Evolutionary conservation across 2,113 vertebrate genomes (phyloP), one percentile per base, ranked within the genome.

Genomic region (Myotis davidii): DNA sequence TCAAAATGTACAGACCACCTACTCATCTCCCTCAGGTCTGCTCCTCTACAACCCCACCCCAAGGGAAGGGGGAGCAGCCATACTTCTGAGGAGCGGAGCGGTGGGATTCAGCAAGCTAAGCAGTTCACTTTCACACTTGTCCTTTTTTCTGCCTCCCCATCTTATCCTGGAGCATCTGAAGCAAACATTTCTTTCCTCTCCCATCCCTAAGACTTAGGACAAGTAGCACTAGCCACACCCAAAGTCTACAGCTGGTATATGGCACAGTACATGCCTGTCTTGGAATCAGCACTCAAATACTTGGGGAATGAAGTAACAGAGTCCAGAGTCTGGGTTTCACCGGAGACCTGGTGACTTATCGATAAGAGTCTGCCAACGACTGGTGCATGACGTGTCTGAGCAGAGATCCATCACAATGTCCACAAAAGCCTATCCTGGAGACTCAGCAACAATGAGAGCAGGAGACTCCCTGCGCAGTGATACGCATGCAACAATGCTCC

Each of bases 401-500:
- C 37, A 77, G 29, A 82, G 6, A 52, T 23, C 86, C 21, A 34
- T 23, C 50, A 8, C 39, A 32, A 56, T 18, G 37, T 32, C 32
- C 21, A 50, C 59, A 85, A 85, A 34, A 79, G n/a, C 59, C 37
- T 13, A 20, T 39, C 59, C 64, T 39, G 25, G 20, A 54, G 61
- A 65, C 32, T 6, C 79, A 64, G 61, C 21, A 50, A 23, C 67
- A 39, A 82, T 77, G 34, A 59, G 25, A 59, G 54, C 0, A 13
- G 64, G 54, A 59, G 50, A 17, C 12, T 10, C 52, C 39, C 21
- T 56, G 34, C 32, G 45, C 70, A 64, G 37, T 9, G 18, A 77
- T 9, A n/a, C 0, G 0, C 6, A 6, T 12, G 29, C 48, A 3
- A 13, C 9, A n/a, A 77, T 2, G 37, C 59, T 42, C 42, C 1